Base-by-base conservation (phyloP, 2,888 invertebrate genomes). In the Metalampra italica region DNA sequence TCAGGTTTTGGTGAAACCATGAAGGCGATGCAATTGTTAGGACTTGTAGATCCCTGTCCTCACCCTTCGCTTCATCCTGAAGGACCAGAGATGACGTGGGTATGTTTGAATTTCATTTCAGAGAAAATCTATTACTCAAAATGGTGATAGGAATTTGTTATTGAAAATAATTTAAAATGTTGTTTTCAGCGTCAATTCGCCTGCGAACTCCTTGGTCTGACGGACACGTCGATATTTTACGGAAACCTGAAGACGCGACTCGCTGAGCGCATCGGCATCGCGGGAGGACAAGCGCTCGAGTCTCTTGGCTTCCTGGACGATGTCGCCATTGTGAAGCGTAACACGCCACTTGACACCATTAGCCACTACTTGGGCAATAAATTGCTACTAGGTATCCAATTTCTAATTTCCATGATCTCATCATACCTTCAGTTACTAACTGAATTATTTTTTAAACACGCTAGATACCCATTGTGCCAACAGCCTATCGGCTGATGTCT, bases 81-180 rank as follows among this genome's bases (percentile, higher is more conserved):
- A 71, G 99, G 99, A 40, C 99, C 99, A 0, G 97, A 97, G 55
- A 93, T 98, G 30, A 98, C 98, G 9, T 99, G 99, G 99, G 96
- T 96, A 83, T 50, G 65, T 51, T 51, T 22, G 22, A 22, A 22
- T 22, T 22, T 22, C 5, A 3, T 22, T 2, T 22, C 22, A 22
- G 22, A 22, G 22, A 22, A 3, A 22, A n/a, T 12, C 9, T 30
- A 30, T 30, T 7, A 30, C 5, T 30, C 9, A 7, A 7, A 30
- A 11, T 9, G 22, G 5, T 22, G 2, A 22, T 22, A 22, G 5
- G 2, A 22, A 3, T 22, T 22, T 22, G 3, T 22, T 3, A 22
- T 22, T 2, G 22, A 22, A 22, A 3, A 3, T 22, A 22, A 22
- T 3, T 3, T 3, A 22, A 22, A 22, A 22, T 50, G 65, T 51